Evolutionary conservation across 1,140 invertebrate genomes (phyloP).

Genomic region (Ceratosolen fusciceps): DNA sequence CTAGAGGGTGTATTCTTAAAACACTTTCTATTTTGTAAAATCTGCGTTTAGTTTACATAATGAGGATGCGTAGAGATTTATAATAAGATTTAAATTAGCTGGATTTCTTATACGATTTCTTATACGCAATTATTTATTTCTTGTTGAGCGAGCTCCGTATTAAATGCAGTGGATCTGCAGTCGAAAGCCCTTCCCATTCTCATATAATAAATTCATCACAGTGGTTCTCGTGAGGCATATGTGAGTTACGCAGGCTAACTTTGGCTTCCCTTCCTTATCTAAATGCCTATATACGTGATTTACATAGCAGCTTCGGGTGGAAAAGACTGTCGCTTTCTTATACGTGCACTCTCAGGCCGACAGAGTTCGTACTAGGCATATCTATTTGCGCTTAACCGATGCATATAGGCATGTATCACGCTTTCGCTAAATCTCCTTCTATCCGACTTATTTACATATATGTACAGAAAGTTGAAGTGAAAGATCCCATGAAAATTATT

Average conservation of each 20-base stretch:
- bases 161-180: no score
- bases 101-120: neutral
- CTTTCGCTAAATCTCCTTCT: constrained; percentile 49
- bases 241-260: no score
- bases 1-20: neutral
- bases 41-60: neutral
- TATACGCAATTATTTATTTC: no score
- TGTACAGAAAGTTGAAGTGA: constrained; percentile 12
- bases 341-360: neutral
- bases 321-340: neutral
- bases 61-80: neutral
- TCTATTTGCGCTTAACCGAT: constrained; percentile 6
- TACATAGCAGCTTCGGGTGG: no score
- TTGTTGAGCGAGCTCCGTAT: no score
- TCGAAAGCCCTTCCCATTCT: no score
- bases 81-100: neutral
- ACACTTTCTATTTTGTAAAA: neutral
- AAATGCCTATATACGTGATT: no score
- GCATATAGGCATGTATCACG: constrained; percentile 40
- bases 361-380: neutral
- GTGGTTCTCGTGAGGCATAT: no score
- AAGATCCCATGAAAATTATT: constrained; percentile 39
- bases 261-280: no score
- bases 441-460: constrained; percentile 12
- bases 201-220: no score